phyloP scores from a whole-genome alignment of 2,888 invertebrate genomes.

The Danaus chrysippus region DNA sequence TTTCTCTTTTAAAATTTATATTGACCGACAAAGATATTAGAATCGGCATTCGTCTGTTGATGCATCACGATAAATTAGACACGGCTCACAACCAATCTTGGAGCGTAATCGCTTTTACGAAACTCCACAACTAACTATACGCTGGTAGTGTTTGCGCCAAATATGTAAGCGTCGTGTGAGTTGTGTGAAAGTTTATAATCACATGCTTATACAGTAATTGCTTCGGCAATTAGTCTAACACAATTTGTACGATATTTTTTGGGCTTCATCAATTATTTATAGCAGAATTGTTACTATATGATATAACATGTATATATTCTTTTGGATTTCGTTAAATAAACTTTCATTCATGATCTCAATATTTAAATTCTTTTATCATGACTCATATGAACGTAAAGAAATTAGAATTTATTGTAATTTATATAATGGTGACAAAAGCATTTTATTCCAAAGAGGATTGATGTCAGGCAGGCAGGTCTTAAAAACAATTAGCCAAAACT shows the following conservation, averaged over 20 bases:
- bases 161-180: conserved; percentile 36
- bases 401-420: no score
- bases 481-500: no score
- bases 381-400: no score
- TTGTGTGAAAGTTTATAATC: conserved; percentile 42
- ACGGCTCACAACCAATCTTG: conserved; percentile 63
- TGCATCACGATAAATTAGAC: conserved; percentile 69
- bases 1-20: conserved; percentile 8
- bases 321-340: no score
- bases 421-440: no score
- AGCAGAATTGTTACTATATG: background rate
- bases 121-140: conserved; percentile 62
- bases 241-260: conserved; percentile 12
- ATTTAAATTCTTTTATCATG: no score
- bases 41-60: conserved; percentile 34
- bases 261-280: background rate
- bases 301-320: background rate
- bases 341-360: no score
- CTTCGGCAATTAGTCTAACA: conserved; percentile 26
- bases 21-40: conserved; percentile 17
- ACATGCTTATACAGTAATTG: conserved; percentile 33
- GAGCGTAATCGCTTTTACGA: conserved; percentile 68
- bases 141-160: conserved; percentile 44
- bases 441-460: no score
- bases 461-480: no score